A percentile compares a stretch with the other conserved stretches of the same genome.
These are phyloP conservation scores for Eupristina koningsbergeri DNA, from an alignment of 1,140 invertebrate species.

Conservation along the genomic window DNA sequence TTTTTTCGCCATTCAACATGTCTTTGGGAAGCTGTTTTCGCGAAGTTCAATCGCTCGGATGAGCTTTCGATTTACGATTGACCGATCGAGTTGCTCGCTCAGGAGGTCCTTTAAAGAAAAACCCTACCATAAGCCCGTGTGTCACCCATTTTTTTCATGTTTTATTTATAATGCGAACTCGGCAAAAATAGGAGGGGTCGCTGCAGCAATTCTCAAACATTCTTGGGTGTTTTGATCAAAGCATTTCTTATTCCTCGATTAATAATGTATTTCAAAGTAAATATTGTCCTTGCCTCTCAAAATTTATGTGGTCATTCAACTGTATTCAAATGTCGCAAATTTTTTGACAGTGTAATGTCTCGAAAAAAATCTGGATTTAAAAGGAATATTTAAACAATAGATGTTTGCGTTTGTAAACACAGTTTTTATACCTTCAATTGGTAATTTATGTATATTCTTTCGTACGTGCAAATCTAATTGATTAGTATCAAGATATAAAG, in stretches of 20 bases:
- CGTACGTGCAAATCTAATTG: too few relatives aligned
- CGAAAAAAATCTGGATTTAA: background rate
- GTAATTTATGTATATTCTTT: too few relatives aligned
- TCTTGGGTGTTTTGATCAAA: background rate
- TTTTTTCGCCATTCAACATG: background rate
- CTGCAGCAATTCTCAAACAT: slow-evolving; percentile 17
- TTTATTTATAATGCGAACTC: slow-evolving; percentile 43
- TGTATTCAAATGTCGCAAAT: too few relatives aligned
- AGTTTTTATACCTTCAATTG: too few relatives aligned
- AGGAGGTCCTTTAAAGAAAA: slow-evolving; percentile 28
- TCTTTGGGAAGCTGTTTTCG: slow-evolving; percentile 33
- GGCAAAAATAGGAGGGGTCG: background rate
- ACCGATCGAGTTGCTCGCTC: slow-evolving; percentile 30
- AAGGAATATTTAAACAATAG: too few relatives aligned
- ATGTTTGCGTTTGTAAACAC: too few relatives aligned
- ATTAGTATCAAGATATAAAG: too few relatives aligned
- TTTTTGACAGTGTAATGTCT: background rate
- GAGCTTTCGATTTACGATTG: slow-evolving; percentile 49
- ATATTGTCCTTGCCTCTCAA: background rate
- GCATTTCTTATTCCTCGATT: background rate
- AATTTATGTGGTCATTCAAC: background rate
- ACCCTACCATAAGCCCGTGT: background rate
- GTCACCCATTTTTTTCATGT: slow-evolving; percentile 12
- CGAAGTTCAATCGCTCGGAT: slow-evolving; percentile 42
- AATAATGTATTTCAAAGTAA: slow-evolving; percentile 16